phyloP scores from a whole-genome alignment of 2,888 invertebrate genomes.

The Eristalis tenax region DNA sequence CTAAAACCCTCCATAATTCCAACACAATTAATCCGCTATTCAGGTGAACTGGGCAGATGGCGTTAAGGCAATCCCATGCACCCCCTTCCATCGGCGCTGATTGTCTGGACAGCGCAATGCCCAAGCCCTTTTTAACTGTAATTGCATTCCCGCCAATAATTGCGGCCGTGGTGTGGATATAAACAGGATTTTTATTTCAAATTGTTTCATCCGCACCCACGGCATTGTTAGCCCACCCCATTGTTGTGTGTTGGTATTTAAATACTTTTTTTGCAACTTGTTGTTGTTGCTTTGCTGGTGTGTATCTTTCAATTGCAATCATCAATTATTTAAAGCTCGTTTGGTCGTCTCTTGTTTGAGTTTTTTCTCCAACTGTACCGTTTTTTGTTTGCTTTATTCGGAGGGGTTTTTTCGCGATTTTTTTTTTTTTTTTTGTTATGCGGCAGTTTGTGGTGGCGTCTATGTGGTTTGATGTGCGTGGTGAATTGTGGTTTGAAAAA shows the following conservation, averaged over 20 bases:
- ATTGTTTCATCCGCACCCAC: neutral
- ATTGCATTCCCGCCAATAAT: conserved; percentile 15
- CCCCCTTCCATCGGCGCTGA: conserved; percentile 11
- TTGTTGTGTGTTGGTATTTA: neutral
- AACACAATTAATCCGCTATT: conserved; percentile 30
- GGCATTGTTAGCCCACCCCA: neutral
- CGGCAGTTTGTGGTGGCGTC: neutral
- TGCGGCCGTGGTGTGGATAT: conserved; percentile 9
- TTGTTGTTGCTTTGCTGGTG: neutral
- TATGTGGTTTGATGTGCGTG: conserved; percentile 24
- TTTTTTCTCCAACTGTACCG: neutral
- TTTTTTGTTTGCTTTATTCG: conserved; percentile 3
- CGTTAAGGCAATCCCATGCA: neutral
- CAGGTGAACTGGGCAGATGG: conserved; percentile 10
- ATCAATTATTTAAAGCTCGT: conserved; percentile 27
- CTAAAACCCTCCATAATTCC: conserved; percentile 1
- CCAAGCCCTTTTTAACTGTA: conserved; percentile 18
- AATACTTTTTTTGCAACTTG: neutral
- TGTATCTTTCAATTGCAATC: conserved; percentile 23
- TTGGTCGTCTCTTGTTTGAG: conserved; percentile 13
- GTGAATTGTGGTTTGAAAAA: conserved; percentile 36
- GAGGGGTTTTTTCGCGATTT: neutral
- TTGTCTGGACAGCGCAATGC: conserved; percentile 27
- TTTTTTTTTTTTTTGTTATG: neutral
- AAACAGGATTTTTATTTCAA: neutral